These are phyloP conservation scores for Lasaia peninsularis DNA, from an alignment of 1,140 invertebrate genomes.

Conservation along the genomic window DNA sequence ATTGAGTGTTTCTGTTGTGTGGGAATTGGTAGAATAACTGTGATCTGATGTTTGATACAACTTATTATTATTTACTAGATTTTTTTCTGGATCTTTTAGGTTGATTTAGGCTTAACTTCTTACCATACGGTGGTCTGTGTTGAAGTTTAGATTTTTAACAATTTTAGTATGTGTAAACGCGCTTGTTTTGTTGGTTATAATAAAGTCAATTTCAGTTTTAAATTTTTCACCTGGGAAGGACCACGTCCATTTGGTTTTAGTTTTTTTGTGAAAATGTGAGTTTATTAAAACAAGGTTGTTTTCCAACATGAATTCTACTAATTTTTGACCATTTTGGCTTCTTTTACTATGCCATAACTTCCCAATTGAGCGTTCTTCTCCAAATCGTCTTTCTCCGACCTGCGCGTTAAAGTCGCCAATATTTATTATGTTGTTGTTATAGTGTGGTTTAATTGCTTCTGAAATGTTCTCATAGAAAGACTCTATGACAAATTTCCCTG, in stretches of 20 bases:
- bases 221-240: too few relatives aligned
- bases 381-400: conserved; percentile 25
- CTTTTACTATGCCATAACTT: conserved; percentile 21
- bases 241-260: too few relatives aligned
- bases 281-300: too few relatives aligned
- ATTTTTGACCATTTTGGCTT: too few relatives aligned
- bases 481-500: too few relatives aligned
- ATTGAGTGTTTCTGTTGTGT: not conserved
- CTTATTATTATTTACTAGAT: not conserved
- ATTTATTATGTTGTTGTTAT: conserved; percentile 23
- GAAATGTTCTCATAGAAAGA: conserved; percentile 22
- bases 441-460: conserved; percentile 15
- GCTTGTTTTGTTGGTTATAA: too few relatives aligned
- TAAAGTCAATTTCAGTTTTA: too few relatives aligned
- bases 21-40: not conserved
- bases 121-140: too few relatives aligned
- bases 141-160: too few relatives aligned
- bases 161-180: conserved; percentile 21
- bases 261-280: conserved; percentile 17
- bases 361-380: conserved; percentile 22
- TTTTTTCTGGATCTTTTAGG: conserved; percentile 25
- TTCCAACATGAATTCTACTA: too few relatives aligned
- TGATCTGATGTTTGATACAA: not conserved
- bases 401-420: too few relatives aligned
- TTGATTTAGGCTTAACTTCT: conserved; percentile 19